Percentiles rank a stretch among this genome's conserved stretches.
Conservation (phyloP, 2,113 vertebrate species). For the Onychostoma macrolepis region DNA sequence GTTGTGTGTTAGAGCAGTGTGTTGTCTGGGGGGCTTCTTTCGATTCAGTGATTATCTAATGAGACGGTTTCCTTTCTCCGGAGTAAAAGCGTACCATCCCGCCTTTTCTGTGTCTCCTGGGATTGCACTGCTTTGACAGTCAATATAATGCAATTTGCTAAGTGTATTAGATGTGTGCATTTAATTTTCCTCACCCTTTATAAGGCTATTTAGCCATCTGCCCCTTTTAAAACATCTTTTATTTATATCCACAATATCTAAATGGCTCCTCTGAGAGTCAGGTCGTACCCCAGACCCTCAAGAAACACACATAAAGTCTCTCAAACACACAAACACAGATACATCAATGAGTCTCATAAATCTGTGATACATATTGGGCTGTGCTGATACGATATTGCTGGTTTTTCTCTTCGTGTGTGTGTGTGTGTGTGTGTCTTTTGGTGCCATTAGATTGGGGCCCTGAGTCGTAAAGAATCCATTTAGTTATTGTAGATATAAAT, state of each 20-base stretch:
- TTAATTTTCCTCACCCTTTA: conserved; percentile 65
- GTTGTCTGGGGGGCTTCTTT: conserved; percentile 16
- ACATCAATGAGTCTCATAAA: conserved; percentile 59
- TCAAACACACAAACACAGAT: conserved; percentile 24
- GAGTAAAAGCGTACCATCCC: conserved; percentile 27
- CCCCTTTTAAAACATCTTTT: conserved; percentile 69
- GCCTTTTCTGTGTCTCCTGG: not conserved
- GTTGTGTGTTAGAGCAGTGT: not conserved
- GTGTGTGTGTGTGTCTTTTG: not conserved
- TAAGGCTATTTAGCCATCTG: conserved; percentile 57
- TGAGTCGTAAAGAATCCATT: conserved; percentile 67
- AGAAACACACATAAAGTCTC: not conserved
- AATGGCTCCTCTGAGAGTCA: conserved; percentile 69
- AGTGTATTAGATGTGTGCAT: conserved; percentile 68
- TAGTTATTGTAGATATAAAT: conserved; percentile 73
- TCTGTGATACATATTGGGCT: conserved; percentile 48
- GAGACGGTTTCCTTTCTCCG: conserved; percentile 31
- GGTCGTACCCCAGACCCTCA: conserved; percentile 20
- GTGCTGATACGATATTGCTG: not conserved
- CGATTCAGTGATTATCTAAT: conserved; percentile 28
- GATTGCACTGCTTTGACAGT: conserved; percentile 41
- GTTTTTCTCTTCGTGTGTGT: not conserved
- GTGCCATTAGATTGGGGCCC: not conserved
- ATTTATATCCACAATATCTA: conserved; percentile 74
- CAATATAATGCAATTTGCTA: conserved; percentile 64